Base-by-base conservation (phyloP, 2,888 invertebrate genomes). In the Eristalis tenax region DNA sequence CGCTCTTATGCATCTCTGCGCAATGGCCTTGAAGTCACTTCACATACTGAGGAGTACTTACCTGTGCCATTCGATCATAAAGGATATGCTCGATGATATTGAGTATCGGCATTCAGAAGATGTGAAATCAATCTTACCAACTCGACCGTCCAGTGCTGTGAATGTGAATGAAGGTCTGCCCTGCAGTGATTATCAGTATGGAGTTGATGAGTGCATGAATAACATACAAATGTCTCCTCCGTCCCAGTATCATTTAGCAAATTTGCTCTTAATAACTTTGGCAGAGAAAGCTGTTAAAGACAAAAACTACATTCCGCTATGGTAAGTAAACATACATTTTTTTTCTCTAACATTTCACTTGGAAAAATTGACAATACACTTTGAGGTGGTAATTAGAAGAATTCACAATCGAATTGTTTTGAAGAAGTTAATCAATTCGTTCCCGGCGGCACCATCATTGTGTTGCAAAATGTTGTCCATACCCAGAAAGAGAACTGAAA, bases 161-260 rank as follows among this genome's bases (percentile, higher is more conserved):
- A 69, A 89, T 32, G 87, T 89, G 0, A 93, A 91, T 71, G 90
- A 90, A 61, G 93, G 93, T 0, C 81, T 84, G 1, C 76, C 90
- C 5, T 93, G 93, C 83, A 92, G 93, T 78, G 93, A 93, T 76
- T 93, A 92, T 82, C 89, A 82, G 2, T 93, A 93, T 83, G 91
- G 91, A 0, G 89, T 91, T 1, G 92, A 92, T 89, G 93, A 93
- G 73, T 90, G 91, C 2, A 90, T 91, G 1, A 91, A 91, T 80
- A 91, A 91, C 69, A 83, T 93, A 73, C 93, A 93, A 90, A 92
- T 93, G 92, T 93, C 93, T 4, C 92, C 92, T 1, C 93, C 93
- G 2, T 93, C 93, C 0, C 93, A 93, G 84, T 93, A 93, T 90
- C 93, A 93, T 90, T 90, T 93, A 89, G 93, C 93, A 18, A 93